Evolutionary conservation across 2,888 invertebrate species (phyloP), one percentile per base, ranked within the genome.

Genomic region (Callinectes sapidus): DNA sequence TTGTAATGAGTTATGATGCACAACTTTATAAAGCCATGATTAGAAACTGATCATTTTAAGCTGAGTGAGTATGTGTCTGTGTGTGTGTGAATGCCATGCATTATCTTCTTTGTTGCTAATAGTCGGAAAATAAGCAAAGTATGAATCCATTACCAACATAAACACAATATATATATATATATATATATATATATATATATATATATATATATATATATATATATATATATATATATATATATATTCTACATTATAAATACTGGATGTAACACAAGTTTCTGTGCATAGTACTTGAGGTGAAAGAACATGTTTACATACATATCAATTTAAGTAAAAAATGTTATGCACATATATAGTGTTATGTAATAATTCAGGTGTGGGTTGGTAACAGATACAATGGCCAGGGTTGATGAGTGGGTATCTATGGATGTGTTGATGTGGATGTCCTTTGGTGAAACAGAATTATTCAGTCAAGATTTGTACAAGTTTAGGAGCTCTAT

Each of bases 21-120:
- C n/a, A 71, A 35, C 42, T 28, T 71, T 71, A 35, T 35, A 42
- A 16, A n/a, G 42, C n/a, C 23, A 42, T 42, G 14, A 71, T 77
- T 71, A 88, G 35, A 88, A 48, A 54, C 13, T n/a, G 23, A n/a
- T 87, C 16, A 77, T 71, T 71, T 89, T n/a, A 48, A 89, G 39
- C 39, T 77, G 35, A 10, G 23, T 77, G 28, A 28, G 32, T 18
- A 71, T 42, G 42, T 39, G 16, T 88, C 2, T 88, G 61, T 23
- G 61, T 89, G 32, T 89, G 28, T 81, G 5, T 81, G 14, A 35
- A 81, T 35, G 32, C 32, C 6, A 18, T 81, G 35, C 32, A 35
- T 18, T 81, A 18, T 35, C 32, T 71, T 35, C 81, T 16, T 81
- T 81, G 81, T 81, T 81, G 81, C 81, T 35, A n/a, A 13, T 35